Evolutionary conservation across 64 coral and sea anemone genomes (phyloP).

Genomic region (Catalaphyllia jardinei): DNA sequence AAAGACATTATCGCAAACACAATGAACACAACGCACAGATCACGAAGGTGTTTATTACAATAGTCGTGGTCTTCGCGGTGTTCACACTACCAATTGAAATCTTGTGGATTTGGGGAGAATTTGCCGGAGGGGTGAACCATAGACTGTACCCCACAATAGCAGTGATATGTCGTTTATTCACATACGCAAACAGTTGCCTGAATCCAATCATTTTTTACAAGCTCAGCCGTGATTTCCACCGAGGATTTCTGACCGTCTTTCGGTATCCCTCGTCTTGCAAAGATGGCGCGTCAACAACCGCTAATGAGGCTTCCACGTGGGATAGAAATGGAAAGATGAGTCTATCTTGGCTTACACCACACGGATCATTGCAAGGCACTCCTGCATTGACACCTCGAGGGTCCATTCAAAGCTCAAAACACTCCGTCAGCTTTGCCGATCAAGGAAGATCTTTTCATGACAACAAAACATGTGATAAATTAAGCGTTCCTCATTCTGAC

Average conservation of each 20-base stretch:
- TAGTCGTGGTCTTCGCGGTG: conserved; percentile 69
- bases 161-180: conserved; percentile 82
- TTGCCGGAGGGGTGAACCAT: conserved; percentile 40
- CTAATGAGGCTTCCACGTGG: neutral
- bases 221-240: conserved; percentile 73
- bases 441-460: neutral
- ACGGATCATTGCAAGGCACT: conserved; percentile 13
- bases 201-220: conserved; percentile 83
- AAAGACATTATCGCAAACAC: conserved; percentile 16
- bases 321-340: neutral
- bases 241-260: conserved; percentile 47
- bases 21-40: conserved; percentile 49
- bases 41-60: conserved; percentile 77
- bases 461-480: neutral
- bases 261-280: neutral
- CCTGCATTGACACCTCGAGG: neutral
- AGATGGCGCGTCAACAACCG: neutral
- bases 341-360: neutral
- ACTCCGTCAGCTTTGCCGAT: neutral
- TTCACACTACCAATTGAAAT: conserved; percentile 82
- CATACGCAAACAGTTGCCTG: conserved; percentile 78
- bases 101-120: conserved; percentile 85
- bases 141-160: conserved; percentile 33
- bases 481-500: neutral
- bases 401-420: conserved; percentile 2